A percentile compares a stretch with the other conserved stretches of the same genome.
These are phyloP conservation scores for Drosophila grimshawi DNA, from an alignment of 1,140 invertebrate genomes.

Conservation along the genomic window DNA sequence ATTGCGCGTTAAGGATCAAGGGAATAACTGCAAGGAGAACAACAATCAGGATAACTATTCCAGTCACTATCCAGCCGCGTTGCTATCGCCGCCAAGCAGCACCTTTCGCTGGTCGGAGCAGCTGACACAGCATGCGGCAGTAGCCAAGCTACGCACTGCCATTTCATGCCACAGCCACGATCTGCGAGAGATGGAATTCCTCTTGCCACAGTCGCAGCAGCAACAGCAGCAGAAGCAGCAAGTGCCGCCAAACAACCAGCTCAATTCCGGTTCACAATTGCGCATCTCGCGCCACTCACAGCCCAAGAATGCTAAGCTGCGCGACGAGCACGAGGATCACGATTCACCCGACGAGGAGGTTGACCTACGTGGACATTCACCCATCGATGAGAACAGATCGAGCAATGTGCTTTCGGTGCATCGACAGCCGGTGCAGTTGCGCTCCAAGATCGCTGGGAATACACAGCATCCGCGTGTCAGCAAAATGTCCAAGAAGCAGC, in stretches of 20 bases:
- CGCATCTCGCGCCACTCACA: conserved; percentile 75
- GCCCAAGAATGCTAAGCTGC: conserved; percentile 65
- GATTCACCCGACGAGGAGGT: conserved; percentile 9
- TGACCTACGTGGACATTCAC: conserved; percentile 12
- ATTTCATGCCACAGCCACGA: conserved; percentile 71
- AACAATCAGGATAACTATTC: conserved; percentile 60
- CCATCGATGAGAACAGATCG: conserved; percentile 59
- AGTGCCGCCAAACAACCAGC: conserved; percentile 5
- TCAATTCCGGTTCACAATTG: conserved; percentile 33
- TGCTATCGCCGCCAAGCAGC: conserved; percentile 48
- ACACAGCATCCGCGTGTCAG: conserved; percentile 85
- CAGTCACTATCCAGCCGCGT: conserved; percentile 53
- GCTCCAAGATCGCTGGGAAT: conserved; percentile 73
- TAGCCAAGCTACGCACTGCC: conserved; percentile 76
- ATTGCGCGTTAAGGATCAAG: conserved; percentile 48
- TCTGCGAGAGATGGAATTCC: conserved; percentile 85
- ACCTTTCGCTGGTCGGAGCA: conserved; percentile 76
- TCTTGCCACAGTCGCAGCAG: conserved; percentile 64
- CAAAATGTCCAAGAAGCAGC: conserved; percentile 87
- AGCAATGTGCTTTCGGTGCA: conserved; percentile 64
- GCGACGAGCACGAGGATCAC: conserved; percentile 53
- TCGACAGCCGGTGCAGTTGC: conserved; percentile 63
- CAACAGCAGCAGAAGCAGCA: conserved; percentile 39
- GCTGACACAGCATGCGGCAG: conserved; percentile 68
- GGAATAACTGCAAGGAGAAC: conserved; percentile 29